Base-by-base conservation (phyloP, 2,888 invertebrate genomes). In the Dorcus hopei region DNA sequence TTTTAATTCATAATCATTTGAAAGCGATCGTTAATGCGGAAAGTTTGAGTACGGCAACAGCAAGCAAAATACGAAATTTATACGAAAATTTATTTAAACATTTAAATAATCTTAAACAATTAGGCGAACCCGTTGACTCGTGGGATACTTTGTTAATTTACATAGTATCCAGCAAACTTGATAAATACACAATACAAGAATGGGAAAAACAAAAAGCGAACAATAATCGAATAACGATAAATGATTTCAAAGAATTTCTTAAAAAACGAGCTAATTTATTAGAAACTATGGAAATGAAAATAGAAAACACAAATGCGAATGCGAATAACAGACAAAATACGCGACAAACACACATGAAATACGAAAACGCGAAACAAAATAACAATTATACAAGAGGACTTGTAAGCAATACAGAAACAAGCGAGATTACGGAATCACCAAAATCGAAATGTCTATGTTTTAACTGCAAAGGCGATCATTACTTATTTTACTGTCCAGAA, bases 1-100 rank as follows among this genome's bases (percentile, higher is more conserved):
- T 65, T 8, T 45, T 66, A 26, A 52, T 65, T 11, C 62, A 57
- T 3, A 61, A 61, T 51, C 60, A 62, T 51, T 40, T 64, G 9
- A 58, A 62, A 40, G 49, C 50, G 4, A 14, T 63, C 26, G 66
- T 67, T 59, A 19, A 49, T 33, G 11, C 55, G 8, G 52, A 50
- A 40, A 7, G 39, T 19, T 9, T 61, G 14, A 11, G 9, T 7
- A 54, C 40, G 11, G 54, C 58, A 33, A 47, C 51, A 2, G 5
- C 54, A 11, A 23, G 23, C 9, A 8, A 38, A 6, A 11, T 59
- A 8, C 23, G 60, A 39, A 45, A 48, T 19, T 26, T 57, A 38
- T 19, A 49, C 8, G 60, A 58, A 7, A 26, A 39, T 8, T 42
- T 58, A 4, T 41, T 33, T 23, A 59, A 55, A 51, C 51, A 56